phyloP scores from a whole-genome alignment of 1,140 invertebrate genomes.

The Drosophila albomicans region DNA sequence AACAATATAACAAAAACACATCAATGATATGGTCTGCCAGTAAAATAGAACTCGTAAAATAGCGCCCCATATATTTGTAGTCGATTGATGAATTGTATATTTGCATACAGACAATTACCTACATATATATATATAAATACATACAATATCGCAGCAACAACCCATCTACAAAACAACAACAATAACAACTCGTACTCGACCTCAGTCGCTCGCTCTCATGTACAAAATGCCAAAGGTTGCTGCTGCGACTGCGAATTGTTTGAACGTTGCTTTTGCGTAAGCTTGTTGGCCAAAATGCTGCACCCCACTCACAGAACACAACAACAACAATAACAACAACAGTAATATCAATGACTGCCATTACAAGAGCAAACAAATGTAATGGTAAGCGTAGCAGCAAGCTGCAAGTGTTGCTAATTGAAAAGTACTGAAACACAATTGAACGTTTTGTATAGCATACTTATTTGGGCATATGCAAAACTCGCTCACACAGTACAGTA shows the following conservation, averaged over 20 bases:
- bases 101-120: background rate
- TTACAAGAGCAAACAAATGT: conserved; percentile 1
- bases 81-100: conserved; percentile 35
- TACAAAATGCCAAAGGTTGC: conserved; percentile 30
- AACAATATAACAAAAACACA: conserved; percentile 7
- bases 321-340: conserved; percentile 27
- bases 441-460: conserved; percentile 69
- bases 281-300: conserved; percentile 43
- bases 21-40: conserved; percentile 15
- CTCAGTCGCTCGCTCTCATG: conserved; percentile 2
- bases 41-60: conserved; percentile 17
- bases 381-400: conserved; percentile 7
- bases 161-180: conserved; percentile 9
- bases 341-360: background rate
- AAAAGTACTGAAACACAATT: conserved; percentile 48
- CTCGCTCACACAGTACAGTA: conserved; percentile 23
- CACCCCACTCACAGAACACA: conserved; percentile 37
- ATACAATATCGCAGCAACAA: conserved; percentile 24
- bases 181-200: conserved; percentile 3
- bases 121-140: conserved; percentile 3
- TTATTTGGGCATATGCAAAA: conserved; percentile 63
- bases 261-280: conserved; percentile 52
- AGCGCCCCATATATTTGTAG: conserved; percentile 35
- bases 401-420: conserved; percentile 22
- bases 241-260: conserved; percentile 39